Percentiles rank a stretch among this genome's conserved stretches.
phyloP scores from a whole-genome alignment of 2,113 vertebrate species.

The Elachura formosa region DNA sequence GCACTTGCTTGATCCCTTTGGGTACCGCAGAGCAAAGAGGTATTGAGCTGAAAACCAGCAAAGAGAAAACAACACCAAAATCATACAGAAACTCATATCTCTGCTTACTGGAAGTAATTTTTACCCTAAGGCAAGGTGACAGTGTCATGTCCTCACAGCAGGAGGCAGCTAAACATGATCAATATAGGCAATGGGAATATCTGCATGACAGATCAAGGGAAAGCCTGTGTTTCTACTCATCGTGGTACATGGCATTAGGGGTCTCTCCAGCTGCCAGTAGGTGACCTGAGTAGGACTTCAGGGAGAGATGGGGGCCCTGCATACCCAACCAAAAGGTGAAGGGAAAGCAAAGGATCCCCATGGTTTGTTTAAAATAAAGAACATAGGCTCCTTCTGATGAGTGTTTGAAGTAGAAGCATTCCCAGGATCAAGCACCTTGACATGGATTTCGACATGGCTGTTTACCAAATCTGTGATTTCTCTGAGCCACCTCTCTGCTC shows the following conservation, averaged over 20 bases:
- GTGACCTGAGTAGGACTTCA: neutral
- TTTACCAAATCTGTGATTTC: neutral
- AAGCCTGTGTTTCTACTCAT: neutral
- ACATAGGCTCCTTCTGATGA: neutral
- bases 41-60: neutral
- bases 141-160: neutral
- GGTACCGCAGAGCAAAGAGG: neutral
- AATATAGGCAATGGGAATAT: neutral
- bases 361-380: neutral
- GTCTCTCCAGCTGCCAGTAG: neutral
- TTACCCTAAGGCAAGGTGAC: neutral
- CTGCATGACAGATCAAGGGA: neutral
- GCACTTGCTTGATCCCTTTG: neutral
- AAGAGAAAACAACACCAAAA: neutral
- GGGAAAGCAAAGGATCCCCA: neutral
- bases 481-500: neutral
- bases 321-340: neutral
- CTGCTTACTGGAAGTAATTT: neutral
- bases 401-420: neutral
- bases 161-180: neutral
- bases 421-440: neutral
- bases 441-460: neutral
- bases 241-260: fast-evolving
- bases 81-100: fast-evolving
- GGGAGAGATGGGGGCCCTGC: neutral